Evolutionary conservation across 2,888 invertebrate species (phyloP).

Genomic region (Ganaspis brasiliensis): DNA sequence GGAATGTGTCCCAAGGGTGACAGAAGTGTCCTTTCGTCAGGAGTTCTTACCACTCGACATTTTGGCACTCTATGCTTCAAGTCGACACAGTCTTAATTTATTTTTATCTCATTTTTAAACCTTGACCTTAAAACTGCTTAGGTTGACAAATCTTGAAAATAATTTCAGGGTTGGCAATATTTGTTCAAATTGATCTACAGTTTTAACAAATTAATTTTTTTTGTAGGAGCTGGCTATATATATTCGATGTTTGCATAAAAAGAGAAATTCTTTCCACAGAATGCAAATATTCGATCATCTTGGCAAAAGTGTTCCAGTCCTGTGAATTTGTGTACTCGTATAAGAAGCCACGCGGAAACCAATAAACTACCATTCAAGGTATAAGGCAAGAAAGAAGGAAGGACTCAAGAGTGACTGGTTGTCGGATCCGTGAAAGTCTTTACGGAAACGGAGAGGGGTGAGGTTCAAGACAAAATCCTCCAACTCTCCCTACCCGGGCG

Average conservation of each 20-base stretch:
- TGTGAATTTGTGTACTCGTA: constrained; percentile 13
- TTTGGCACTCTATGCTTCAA: constrained; percentile 65
- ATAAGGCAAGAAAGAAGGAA: constrained; percentile 69
- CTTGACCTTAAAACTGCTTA: too few relatives aligned
- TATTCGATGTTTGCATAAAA: too few relatives aligned
- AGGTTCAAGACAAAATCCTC: constrained; percentile 73
- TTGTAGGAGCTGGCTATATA: too few relatives aligned
- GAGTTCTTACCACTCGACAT: neutral
- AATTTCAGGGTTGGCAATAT: too few relatives aligned
- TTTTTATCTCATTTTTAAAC: constrained; percentile 2
- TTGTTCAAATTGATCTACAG: too few relatives aligned
- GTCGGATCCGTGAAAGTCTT: constrained; percentile 61
- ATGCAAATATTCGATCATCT: constrained; percentile 12
- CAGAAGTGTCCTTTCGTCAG: constrained; percentile 30
- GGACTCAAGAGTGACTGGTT: constrained; percentile 66
- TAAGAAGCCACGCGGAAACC: constrained; percentile 64
- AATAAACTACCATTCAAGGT: constrained; percentile 69
- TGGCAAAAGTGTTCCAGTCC: constrained; percentile 13
- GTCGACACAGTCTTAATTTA: constrained; percentile 2
- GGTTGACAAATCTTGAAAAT: too few relatives aligned
- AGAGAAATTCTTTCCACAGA: neutral
- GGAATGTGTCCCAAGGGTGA: constrained; percentile 65
- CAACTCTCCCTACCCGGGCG: constrained; percentile 61
- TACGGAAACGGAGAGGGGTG: constrained; percentile 54
- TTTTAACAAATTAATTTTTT: too few relatives aligned